Conservation (phyloP, 2,797 vertebrate genomes). For the Neosilurus hyrtlii region DNA sequence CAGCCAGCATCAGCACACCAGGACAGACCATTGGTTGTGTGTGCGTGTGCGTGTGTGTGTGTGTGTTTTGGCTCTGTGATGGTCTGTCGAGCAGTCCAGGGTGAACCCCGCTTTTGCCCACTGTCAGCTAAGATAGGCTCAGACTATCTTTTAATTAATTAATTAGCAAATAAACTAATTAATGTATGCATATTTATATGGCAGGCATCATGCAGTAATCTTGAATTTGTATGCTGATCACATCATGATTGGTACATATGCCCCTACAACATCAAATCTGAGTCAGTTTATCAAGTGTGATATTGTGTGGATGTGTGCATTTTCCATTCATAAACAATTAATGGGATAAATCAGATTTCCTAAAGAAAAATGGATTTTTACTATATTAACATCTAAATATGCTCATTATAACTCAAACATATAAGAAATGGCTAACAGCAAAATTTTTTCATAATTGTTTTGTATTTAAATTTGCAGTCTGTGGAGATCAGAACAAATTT, state of each 20-base stretch:
- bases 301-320: background rate
- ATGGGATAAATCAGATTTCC: background rate
- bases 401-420: background rate
- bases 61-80: no score
- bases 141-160: no score
- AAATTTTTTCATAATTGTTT: background rate
- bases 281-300: background rate
- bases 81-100: no score
- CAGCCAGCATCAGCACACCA: no score
- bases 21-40: no score
- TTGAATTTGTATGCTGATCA: background rate
- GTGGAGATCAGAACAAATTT: background rate
- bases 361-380: background rate
- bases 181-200: no score
- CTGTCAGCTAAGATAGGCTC: no score
- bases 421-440: background rate
- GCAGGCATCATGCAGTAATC: background rate
- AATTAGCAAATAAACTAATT: no score
- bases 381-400: background rate
- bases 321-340: background rate
- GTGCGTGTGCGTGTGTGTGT: no score
- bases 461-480: background rate
- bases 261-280: background rate
- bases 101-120: no score
- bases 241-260: background rate